These are phyloP conservation scores for Amyelois transitella DNA, from an alignment of 1,140 invertebrate species.

Conservation along the genomic window DNA sequence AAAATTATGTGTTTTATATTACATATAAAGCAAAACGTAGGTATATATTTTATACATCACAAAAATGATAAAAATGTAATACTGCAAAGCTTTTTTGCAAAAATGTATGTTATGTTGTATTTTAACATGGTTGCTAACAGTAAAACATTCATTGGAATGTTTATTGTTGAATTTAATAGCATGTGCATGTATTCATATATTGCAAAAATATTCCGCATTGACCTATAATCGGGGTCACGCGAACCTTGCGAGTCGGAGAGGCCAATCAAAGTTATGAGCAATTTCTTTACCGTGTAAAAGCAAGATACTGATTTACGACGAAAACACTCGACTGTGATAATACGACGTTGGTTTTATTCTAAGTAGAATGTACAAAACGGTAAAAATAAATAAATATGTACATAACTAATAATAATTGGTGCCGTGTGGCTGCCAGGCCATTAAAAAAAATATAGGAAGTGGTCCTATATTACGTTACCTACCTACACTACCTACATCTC, in stretches of 20 bases:
- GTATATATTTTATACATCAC: too few relatives aligned
- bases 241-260: slow-evolving; percentile 26
- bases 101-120: too few relatives aligned
- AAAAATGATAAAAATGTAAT: too few relatives aligned
- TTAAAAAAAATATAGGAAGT: too few relatives aligned
- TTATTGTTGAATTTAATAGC: neutral
- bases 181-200: neutral
- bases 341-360: neutral
- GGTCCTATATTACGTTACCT: too few relatives aligned
- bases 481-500: too few relatives aligned
- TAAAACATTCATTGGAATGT: neutral
- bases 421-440: too few relatives aligned
- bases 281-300: slow-evolving; percentile 34
- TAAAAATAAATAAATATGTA: neutral
- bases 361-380: neutral
- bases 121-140: slow-evolving; percentile 11
- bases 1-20: too few relatives aligned
- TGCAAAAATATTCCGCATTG: slow-evolving; percentile 16
- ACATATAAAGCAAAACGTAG: too few relatives aligned
- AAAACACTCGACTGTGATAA: slow-evolving; percentile 24
- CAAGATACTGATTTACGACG: slow-evolving; percentile 35
- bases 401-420: neutral
- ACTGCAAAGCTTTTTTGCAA: too few relatives aligned
- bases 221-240: slow-evolving; percentile 27
- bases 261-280: slow-evolving; percentile 43